These are phyloP conservation scores for Eidolon dupreanum DNA, from an alignment of 2,797 vertebrate genomes.

Conservation along the genomic window DNA sequence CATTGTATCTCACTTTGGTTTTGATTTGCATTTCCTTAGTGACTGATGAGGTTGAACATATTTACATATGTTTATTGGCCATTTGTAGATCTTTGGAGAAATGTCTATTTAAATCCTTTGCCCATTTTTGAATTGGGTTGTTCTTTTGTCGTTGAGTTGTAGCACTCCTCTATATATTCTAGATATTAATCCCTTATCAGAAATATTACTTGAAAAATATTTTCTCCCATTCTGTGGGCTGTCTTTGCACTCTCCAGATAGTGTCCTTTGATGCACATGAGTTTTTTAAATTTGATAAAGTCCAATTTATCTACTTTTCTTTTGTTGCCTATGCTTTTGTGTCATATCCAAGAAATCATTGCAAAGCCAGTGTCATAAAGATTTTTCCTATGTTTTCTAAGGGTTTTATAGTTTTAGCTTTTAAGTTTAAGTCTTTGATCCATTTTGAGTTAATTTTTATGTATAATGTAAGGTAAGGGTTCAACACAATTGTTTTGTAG, in stretches of 20 bases:
- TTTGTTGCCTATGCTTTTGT: slow-evolving; percentile 19
- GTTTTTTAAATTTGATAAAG: slow-evolving; percentile 12
- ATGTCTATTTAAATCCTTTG: neutral
- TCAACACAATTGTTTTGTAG: neutral
- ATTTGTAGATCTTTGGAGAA: neutral
- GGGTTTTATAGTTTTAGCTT: slow-evolving; percentile 21
- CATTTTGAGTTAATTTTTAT: slow-evolving; percentile 3
- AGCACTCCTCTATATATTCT: neutral
- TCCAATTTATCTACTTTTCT: neutral
- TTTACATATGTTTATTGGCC: neutral
- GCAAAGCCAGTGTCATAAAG: neutral
- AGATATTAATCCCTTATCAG: neutral
- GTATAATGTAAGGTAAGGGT: neutral
- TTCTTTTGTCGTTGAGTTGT: neutral
- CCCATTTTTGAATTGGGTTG: neutral
- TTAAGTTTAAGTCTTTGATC: neutral
- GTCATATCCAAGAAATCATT: neutral
- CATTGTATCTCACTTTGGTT: neutral
- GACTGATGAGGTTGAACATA: neutral
- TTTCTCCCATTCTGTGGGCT: neutral
- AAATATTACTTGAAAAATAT: neutral
- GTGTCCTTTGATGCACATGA: neutral
- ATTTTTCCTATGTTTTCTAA: neutral
- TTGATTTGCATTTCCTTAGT: slow-evolving; percentile 41
- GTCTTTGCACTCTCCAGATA: neutral